These are phyloP conservation scores for Typhlichthys eigenmanni DNA, from an alignment of 2,797 vertebrate species.

Conservation along the genomic window DNA sequence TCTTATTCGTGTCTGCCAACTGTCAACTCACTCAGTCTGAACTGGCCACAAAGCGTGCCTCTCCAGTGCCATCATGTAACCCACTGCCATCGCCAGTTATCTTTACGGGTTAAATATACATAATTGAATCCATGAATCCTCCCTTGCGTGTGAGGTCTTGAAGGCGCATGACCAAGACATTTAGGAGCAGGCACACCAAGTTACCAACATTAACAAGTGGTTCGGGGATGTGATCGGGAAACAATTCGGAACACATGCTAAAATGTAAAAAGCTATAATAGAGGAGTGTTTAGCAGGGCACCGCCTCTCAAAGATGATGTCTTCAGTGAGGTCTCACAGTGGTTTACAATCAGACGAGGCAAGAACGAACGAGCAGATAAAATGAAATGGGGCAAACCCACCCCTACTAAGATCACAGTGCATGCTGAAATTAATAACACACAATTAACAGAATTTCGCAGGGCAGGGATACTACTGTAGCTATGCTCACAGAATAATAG, in stretches of 20 bases:
- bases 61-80: conserved; percentile 35
- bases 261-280: conserved; percentile 4
- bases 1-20: conserved; percentile 45
- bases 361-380: conserved; percentile 31
- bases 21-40: conserved; percentile 36
- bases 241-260: conserved; percentile 28
- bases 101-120: conserved; percentile 43
- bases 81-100: conserved; percentile 46
- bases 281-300: conserved; percentile 20
- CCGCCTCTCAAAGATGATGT: conserved; percentile 38
- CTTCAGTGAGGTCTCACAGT: conserved; percentile 29
- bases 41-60: conserved; percentile 40
- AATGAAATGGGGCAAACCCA: conserved; percentile 38
- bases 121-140: conserved; percentile 45
- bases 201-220: conserved; percentile 39
- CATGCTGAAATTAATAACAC: conserved; percentile 39
- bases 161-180: conserved; percentile 33
- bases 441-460: conserved; percentile 19
- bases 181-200: conserved; percentile 13
- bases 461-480: conserved; percentile 43
- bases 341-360: conserved; percentile 29
- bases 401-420: conserved; percentile 42
- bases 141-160: conserved; percentile 31
- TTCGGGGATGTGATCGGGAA: conserved; percentile 39
- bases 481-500: conserved; percentile 31